phyloP scores from a whole-genome alignment of 2,113 vertebrate genomes.

The Brachypteracias leptosomus region DNA sequence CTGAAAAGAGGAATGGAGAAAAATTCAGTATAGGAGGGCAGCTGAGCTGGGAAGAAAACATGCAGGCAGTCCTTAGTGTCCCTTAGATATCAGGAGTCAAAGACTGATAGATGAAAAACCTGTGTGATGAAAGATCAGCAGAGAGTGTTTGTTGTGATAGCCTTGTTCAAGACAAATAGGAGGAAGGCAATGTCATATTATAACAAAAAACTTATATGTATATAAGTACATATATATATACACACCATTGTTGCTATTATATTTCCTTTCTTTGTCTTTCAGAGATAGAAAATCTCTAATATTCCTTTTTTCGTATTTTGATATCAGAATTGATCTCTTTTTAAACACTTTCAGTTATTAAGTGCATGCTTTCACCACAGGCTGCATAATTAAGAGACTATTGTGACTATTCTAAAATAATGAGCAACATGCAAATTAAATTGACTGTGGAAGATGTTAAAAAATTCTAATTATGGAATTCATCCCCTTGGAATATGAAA shows the following conservation, averaged over 20 bases:
- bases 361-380: neutral
- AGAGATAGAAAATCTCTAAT: neutral
- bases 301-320: neutral
- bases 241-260: neutral
- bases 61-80: neutral
- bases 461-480: neutral
- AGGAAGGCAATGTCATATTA: neutral
- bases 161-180: neutral
- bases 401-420: slow-evolving; percentile 14
- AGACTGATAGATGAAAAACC: neutral
- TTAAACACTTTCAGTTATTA: neutral
- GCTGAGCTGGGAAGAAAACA: neutral
- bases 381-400: neutral
- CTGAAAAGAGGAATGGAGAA: neutral
- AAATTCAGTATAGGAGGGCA: neutral
- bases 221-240: no score
- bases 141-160: neutral
- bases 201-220: neutral
- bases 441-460: neutral
- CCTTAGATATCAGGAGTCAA: neutral
- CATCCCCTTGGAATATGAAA: neutral
- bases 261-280: neutral
- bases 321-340: neutral
- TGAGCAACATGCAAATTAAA: neutral
- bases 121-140: neutral